A percentile compares a stretch with the other conserved stretches of the same genome.
Conservation (phyloP, 2,888 invertebrate genomes). For the Mactromeris polynyma region DNA sequence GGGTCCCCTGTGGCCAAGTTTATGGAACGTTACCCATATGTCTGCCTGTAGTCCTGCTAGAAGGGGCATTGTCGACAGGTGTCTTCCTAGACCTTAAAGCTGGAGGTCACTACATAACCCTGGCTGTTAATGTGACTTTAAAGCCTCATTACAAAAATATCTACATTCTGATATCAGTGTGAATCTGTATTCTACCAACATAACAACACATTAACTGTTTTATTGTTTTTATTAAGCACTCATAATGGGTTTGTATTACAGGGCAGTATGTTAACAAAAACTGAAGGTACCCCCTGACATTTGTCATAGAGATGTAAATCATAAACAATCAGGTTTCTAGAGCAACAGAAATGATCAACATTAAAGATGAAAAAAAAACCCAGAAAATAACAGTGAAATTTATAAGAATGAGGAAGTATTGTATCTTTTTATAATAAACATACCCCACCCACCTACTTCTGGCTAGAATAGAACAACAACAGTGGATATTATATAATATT, state of each 20-base stretch:
- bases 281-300: background rate
- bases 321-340: background rate
- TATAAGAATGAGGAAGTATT: background rate
- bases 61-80: too few relatives aligned
- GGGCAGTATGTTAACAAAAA: conserved; percentile 23
- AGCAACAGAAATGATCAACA: conserved; percentile 1
- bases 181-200: too few relatives aligned
- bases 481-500: background rate
- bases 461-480: background rate
- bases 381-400: background rate
- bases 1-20: too few relatives aligned
- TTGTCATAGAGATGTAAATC: background rate
- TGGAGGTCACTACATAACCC: too few relatives aligned
- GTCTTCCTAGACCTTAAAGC: too few relatives aligned
- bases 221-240: conserved; percentile 50
- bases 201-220: background rate
- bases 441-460: background rate
- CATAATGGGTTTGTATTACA: conserved; percentile 41
- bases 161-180: too few relatives aligned
- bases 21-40: too few relatives aligned
- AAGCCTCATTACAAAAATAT: too few relatives aligned
- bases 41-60: too few relatives aligned
- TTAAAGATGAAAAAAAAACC: background rate
- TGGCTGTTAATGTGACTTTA: too few relatives aligned
- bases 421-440: background rate